These are phyloP conservation scores for Hycleus cichorii DNA, from an alignment of 1,140 invertebrate species.

Conservation along the genomic window DNA sequence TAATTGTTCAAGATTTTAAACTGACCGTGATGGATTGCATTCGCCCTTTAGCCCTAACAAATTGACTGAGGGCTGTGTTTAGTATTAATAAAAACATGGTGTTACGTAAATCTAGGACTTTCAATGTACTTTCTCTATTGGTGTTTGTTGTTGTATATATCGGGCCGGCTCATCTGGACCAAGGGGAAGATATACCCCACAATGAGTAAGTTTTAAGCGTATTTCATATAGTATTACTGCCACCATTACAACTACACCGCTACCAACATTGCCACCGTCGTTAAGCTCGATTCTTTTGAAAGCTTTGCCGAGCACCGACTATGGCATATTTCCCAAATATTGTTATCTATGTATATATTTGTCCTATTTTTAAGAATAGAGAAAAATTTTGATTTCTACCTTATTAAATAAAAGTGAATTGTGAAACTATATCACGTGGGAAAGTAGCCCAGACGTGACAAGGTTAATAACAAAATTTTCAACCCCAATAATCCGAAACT, in stretches of 20 bases:
- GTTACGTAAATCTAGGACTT: slow-evolving; percentile 19
- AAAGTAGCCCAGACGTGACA: slow-evolving; percentile 11
- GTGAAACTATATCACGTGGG: slow-evolving; percentile 9
- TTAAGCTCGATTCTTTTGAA: slow-evolving; percentile 1
- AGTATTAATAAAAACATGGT: slow-evolving; percentile 22
- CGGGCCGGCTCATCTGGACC: slow-evolving; percentile 46
- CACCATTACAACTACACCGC: neutral
- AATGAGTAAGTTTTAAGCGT: slow-evolving; percentile 60
- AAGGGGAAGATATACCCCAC: slow-evolving; percentile 77
- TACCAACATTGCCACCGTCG: no score
- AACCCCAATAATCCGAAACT: neutral
- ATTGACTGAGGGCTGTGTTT: slow-evolving; percentile 20
- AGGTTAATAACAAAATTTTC: slow-evolving; percentile 14
- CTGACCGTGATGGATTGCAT: slow-evolving; percentile 10
- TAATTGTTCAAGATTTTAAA: neutral
- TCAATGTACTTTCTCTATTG: slow-evolving; percentile 13
- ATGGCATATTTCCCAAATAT: no score
- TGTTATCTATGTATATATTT: neutral
- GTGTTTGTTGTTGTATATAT: slow-evolving; percentile 25
- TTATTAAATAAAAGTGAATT: slow-evolving; percentile 4
- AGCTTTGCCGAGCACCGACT: neutral
- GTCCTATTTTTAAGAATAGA: neutral
- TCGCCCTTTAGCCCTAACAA: slow-evolving; percentile 8
- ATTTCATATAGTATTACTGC: no score
- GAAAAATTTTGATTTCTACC: neutral